Conservation (phyloP, 2,888 invertebrate species). For the Polyommatus iphigenia region DNA sequence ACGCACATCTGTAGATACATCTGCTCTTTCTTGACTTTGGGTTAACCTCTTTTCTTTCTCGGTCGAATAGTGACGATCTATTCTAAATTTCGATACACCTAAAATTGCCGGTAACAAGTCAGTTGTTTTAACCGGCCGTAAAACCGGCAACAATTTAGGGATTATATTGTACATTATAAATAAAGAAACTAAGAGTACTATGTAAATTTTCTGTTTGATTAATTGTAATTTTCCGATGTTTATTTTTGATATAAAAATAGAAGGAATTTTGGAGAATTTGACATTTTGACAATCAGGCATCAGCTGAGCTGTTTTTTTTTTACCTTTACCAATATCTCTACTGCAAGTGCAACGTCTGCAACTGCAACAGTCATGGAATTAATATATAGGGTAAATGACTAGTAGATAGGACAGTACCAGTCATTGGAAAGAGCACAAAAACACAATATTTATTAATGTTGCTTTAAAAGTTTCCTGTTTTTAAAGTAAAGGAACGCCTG, state of each 20-base stretch:
- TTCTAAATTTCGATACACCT: constrained; percentile 50
- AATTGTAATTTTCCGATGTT: constrained; percentile 12
- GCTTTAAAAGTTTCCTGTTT: too few species aligned
- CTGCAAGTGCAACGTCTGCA: too few species aligned
- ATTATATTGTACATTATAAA: constrained; percentile 59
- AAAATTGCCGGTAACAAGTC: constrained; percentile 51
- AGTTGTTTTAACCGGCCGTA: constrained; percentile 51
- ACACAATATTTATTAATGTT: too few species aligned
- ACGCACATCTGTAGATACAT: constrained; percentile 80
- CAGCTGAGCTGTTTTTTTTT: not conserved
- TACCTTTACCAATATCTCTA: not conserved
- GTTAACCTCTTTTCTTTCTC: constrained; percentile 59
- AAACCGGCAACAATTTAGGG: constrained; percentile 62
- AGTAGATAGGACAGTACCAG: too few species aligned
- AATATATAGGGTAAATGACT: too few species aligned
- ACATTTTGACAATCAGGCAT: constrained; percentile 8
- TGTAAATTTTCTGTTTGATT: constrained; percentile 9
- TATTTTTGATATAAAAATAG: not conserved
- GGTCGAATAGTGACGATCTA: constrained; percentile 54
- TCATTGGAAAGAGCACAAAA: too few species aligned
- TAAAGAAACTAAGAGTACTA: constrained; percentile 20
- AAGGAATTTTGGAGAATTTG: not conserved
- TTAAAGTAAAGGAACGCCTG: too few species aligned
- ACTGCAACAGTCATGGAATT: too few species aligned
- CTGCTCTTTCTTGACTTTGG: constrained; percentile 61